Evolutionary conservation across 1,140 invertebrate species (phyloP).

Genomic region (Atta texana): DNA sequence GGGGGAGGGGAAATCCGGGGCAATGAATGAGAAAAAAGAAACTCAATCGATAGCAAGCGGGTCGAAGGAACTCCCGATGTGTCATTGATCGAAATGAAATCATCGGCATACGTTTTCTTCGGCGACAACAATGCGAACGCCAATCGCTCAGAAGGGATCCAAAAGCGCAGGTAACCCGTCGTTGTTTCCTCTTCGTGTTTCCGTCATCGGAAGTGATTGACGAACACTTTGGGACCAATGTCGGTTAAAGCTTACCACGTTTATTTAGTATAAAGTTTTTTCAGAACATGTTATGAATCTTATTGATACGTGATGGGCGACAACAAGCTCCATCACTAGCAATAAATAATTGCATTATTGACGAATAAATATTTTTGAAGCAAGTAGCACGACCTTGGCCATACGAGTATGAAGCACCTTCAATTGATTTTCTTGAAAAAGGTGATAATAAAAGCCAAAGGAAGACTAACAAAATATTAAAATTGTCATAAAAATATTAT

Average conservation of each 20-base stretch:
- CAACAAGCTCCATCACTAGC: not conserved
- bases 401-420: no score
- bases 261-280: conserved; percentile 22
- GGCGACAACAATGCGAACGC: conserved; percentile 62
- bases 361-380: not conserved
- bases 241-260: conserved; percentile 28
- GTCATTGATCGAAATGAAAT: conserved; percentile 73
- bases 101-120: conserved; percentile 69
- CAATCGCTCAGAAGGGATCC: conserved; percentile 40
- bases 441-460: no score
- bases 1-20: conserved; percentile 6
- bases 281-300: not conserved
- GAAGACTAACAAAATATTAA: no score
- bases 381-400: no score
- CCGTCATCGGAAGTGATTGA: conserved; percentile 52
- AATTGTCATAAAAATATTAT: no score
- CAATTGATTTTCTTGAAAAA: no score
- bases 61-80: conserved; percentile 58
- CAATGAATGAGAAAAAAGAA: conserved; percentile 73
- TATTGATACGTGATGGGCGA: not conserved
- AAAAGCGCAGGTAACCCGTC: conserved; percentile 59
- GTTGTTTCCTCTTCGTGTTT: conserved; percentile 52
- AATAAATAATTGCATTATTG: conserved; percentile 4
- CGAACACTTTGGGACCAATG: conserved; percentile 26
- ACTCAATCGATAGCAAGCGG: conserved; percentile 69